These are phyloP conservation scores for Stichodactyla helianthus DNA, from an alignment of 64 coral and sea anemone genomes.

Conservation along the genomic window DNA sequence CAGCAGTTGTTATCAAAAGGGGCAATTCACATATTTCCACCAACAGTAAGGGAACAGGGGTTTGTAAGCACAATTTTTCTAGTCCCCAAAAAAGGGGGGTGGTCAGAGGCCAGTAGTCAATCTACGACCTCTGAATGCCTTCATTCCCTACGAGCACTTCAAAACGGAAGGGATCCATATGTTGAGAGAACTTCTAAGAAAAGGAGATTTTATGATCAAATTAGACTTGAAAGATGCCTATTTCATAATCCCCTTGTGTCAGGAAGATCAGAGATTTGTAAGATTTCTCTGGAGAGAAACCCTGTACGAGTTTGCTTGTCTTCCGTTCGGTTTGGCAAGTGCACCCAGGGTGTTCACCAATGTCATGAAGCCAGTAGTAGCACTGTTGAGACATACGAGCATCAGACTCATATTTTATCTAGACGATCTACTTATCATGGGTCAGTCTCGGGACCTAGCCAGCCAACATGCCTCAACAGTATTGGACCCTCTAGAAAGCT, in stretches of 20 bases:
- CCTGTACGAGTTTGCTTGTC: background rate
- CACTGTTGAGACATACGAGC: background rate
- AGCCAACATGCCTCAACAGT: background rate
- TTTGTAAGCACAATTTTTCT: constrained; percentile 48
- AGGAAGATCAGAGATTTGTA: background rate
- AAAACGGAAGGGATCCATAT: constrained; percentile 28
- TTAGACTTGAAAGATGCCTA: constrained; percentile 38
- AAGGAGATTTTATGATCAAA: constrained; percentile 7
- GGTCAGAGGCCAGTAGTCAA: constrained; percentile 45
- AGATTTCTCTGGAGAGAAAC: constrained; percentile 18
- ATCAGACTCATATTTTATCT: background rate
- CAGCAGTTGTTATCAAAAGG: constrained; percentile 43
- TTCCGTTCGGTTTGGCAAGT: constrained; percentile 33
- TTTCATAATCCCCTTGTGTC: constrained; percentile 11
- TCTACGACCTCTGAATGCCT: constrained; percentile 37
- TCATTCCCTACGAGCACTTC: constrained; percentile 24
- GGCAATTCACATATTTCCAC: constrained; percentile 24
- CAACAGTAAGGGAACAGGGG: background rate
- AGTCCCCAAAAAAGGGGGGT: constrained; percentile 55
- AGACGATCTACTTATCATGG: constrained; percentile 11
- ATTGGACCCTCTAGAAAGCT: background rate
- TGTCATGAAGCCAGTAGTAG: constrained; percentile 28
- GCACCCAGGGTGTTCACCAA: constrained; percentile 53
- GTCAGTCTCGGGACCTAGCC: background rate
- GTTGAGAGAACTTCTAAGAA: background rate